Evolutionary conservation across 2,797 vertebrate species (phyloP), one percentile per base, ranked within the genome.

Genomic region (Mus spretus): DNA sequence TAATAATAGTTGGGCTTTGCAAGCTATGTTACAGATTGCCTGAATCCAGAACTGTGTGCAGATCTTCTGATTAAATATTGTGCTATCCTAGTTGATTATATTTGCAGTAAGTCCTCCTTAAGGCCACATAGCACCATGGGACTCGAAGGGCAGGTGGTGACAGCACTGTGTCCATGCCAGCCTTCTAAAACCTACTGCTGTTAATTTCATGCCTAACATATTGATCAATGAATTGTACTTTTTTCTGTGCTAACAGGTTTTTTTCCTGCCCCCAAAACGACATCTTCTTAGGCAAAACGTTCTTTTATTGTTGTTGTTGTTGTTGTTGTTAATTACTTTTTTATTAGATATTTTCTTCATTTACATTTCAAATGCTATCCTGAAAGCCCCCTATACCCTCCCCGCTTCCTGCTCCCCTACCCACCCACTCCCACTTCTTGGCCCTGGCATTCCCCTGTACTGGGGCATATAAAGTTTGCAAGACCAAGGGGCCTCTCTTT

Each of bases 221-320:
- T 44, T 47, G 19, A 81, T 87, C 37, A 79, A 85, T 80, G 79
- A 3, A 26, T 70, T 40, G 63, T 67, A 40, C 37, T 78, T 88
- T 75, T 78, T 93, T 63, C 31, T 74, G 1, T 44, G 31, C 67
- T 93, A 94, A 70, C 61, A 93, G 19, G 47, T 47, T 47, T 47
- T 47, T 93, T 96, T 72, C 47, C 87, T 96, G 57, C 20, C 31
- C 80, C 89, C 4, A 84, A 87, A 95, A 78, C 57, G 79, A 93
- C 97, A 80, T 8, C 63, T 93, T 86, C 53, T 93, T 67, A 77
- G 72, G 11, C 28, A 86, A 53, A 91, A 95, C 40, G 81, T 84
- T 95, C 77, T 47, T 7, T 47, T 47, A 40, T 40, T 40, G 37
- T 47, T 47, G 44, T 44, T 44, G 40, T 44, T 44, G 40, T 44